Percentiles rank a stretch among this genome's conserved stretches.
These are phyloP conservation scores for Dipodomys merriami DNA, from an alignment of 2,113 vertebrate genomes.

Conservation along the genomic window DNA sequence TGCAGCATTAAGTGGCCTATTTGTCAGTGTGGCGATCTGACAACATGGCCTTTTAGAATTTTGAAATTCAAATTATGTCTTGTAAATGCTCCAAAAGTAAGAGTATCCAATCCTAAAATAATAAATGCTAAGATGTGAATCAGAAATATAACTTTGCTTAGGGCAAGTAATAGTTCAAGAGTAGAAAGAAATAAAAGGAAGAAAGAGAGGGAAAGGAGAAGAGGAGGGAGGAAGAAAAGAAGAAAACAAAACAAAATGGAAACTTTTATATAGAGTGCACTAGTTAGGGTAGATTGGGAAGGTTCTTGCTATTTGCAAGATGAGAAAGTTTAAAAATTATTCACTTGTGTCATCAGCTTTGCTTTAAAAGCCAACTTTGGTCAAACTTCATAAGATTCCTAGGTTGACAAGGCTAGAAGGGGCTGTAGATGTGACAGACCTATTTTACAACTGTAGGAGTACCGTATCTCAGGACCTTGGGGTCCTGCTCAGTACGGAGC, in stretches of 20 bases:
- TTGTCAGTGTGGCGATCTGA: neutral
- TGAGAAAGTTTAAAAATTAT: neutral
- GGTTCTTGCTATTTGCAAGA: neutral
- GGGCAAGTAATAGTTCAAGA: neutral
- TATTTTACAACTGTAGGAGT: neutral
- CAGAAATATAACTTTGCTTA: neutral
- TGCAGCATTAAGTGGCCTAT: neutral
- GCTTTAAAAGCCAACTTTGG: neutral
- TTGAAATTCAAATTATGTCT: constrained; percentile 26
- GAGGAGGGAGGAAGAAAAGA: no score
- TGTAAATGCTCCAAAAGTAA: constrained; percentile 42
- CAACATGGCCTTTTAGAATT: neutral
- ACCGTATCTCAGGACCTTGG: neutral
- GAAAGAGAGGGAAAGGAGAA: no score
- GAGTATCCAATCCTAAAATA: constrained; percentile 9
- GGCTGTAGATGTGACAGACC: no score
- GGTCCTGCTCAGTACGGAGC: neutral
- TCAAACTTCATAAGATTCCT: neutral
- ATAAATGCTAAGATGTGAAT: neutral
- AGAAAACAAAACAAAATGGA: no score
- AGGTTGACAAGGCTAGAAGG: neutral
- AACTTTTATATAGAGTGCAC: neutral
- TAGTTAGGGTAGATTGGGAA: neutral
- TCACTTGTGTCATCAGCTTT: neutral
- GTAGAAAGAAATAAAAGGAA: neutral